Base-by-base conservation (phyloP, 2,888 invertebrate genomes). In the Lasioglossum calceatum region DNA sequence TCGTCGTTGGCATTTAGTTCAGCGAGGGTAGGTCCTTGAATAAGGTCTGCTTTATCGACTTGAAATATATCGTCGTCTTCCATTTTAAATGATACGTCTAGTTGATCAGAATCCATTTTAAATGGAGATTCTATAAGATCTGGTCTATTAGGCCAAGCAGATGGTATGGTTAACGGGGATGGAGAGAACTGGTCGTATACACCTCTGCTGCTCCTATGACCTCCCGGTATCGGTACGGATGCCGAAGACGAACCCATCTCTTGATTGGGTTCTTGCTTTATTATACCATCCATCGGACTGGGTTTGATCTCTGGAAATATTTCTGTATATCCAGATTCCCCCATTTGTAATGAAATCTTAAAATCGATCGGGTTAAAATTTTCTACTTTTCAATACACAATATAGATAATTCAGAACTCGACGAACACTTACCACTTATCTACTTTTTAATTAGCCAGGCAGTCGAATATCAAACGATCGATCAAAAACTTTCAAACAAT, bases 41-140 rank as follows among this genome's bases (percentile, higher is more conserved):
- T 97, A 87, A 98, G 96, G 95, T 98, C 98, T 64, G 98, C 97
- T 95, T 98, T 98, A 95, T 98, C 98, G 80, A 98, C 98, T 96
- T 98, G 97, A 94, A 98, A 98, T 92, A 98, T 98, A 94, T 98
- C 98, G 94, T 98, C 98, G 93, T 98, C 98, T 93, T 98, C 98
- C 97, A 98, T 97, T 95, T 97, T 97, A 92, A 97, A 97, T 19
- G 97, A 93, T n/a, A 93, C 90, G 10, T 93, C 95, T 39, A 94
- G 72, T 19, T 92, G 93, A 81, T 95, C 95, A 0, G 93, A 89
- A 77, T 95, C 95, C 81, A 94, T 87, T 72, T 93, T 93, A 77
- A 93, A 93, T 1, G 93, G 92, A n/a, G 93, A 93, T 19, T 94
- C 94, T 5, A 91, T 89, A 36, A 93, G 92, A 32, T 94, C 94